Evolutionary conservation across 2,113 vertebrate species (phyloP).

Genomic region (Pterocles gutturalis): DNA sequence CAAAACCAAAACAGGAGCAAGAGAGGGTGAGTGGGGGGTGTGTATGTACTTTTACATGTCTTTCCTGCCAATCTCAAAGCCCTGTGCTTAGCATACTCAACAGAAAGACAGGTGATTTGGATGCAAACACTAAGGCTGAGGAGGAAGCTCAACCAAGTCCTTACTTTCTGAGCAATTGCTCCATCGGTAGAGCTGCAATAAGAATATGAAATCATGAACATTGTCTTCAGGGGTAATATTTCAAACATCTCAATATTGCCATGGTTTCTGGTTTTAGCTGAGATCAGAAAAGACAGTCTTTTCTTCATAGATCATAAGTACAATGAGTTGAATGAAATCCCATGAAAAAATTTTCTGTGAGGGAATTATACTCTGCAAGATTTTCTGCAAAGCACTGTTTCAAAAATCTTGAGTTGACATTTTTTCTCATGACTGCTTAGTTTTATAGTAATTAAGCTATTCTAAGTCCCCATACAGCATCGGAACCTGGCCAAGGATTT

Average conservation of each 20-base stretch:
- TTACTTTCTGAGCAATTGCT: background rate
- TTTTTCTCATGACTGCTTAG: background rate
- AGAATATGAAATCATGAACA: background rate
- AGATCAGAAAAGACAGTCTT: background rate
- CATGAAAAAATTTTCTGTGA: background rate
- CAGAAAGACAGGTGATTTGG: background rate
- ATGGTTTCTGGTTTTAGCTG: background rate
- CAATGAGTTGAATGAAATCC: background rate
- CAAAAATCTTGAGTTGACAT: background rate
- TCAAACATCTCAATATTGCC: background rate
- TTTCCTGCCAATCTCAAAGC: background rate
- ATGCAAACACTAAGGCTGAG: background rate
- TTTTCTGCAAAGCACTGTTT: background rate
- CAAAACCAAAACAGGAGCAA: background rate
- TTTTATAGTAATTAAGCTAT: background rate
- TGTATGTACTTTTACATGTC: background rate
- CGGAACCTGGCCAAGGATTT: background rate
- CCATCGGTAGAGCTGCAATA: background rate
- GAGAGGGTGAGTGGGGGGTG: background rate
- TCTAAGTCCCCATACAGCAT: background rate
- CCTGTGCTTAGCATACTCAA: fast-evolving
- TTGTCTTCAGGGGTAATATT: background rate
- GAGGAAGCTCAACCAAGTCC: background rate
- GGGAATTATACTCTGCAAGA: background rate
- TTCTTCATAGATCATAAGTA: background rate